Conservation (phyloP, 2,797 vertebrate species). For the Rousettus madagascariensis region DNA sequence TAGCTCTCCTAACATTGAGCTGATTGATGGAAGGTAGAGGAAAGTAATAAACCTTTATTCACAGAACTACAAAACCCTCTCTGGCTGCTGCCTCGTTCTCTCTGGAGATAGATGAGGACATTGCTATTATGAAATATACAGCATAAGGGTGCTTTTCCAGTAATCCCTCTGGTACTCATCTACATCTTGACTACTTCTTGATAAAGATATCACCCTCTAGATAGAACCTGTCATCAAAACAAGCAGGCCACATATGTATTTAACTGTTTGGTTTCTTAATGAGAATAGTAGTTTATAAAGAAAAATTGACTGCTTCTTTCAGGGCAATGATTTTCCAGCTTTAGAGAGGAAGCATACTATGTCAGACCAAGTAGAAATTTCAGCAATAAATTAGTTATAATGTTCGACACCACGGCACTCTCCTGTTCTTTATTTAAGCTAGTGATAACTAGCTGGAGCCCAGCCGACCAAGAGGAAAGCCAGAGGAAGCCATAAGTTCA, state of each 20-base stretch:
- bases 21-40: slow-evolving; percentile 75
- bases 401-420: neutral
- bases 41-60: slow-evolving; percentile 79
- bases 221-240: slow-evolving; percentile 34
- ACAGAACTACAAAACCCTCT: slow-evolving; percentile 65
- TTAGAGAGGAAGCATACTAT: neutral
- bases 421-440: neutral
- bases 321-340: neutral
- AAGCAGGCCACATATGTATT: neutral
- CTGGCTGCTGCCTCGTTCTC: slow-evolving; percentile 37
- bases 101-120: slow-evolving; percentile 51
- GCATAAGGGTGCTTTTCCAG: slow-evolving; percentile 13
- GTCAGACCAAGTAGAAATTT: slow-evolving; percentile 15
- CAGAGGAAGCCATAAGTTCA: neutral
- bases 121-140: slow-evolving; percentile 61
- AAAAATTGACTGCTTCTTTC: slow-evolving; percentile 33
- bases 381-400: slow-evolving; percentile 17
- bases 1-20: slow-evolving; percentile 64
- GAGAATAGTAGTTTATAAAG: slow-evolving; percentile 25
- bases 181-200: slow-evolving; percentile 49
- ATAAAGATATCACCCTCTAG: slow-evolving; percentile 59
- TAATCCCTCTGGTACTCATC: slow-evolving; percentile 39
- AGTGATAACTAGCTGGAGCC: neutral
- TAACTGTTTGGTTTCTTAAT: slow-evolving; percentile 56
- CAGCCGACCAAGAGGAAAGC: neutral